These are phyloP conservation scores for Python bivittatus DNA, from an alignment of 2,113 vertebrate genomes.

Conservation along the genomic window DNA sequence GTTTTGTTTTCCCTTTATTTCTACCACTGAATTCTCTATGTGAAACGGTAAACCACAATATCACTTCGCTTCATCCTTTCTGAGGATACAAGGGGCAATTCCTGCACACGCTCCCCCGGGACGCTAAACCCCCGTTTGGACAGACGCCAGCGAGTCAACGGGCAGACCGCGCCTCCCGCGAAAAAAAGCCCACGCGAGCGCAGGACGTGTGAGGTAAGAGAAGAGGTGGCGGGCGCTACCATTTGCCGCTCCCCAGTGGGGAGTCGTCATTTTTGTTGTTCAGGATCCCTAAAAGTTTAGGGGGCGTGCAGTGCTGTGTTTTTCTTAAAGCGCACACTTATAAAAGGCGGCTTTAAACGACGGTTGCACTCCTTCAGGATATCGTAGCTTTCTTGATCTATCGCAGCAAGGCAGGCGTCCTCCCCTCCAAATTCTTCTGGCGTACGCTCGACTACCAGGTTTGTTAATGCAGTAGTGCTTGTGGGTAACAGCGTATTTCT, in stretches of 20 bases:
- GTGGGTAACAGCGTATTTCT: not conserved
- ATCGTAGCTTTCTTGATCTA: not conserved
- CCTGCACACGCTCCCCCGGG: fast-evolving
- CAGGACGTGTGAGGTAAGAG: fast-evolving
- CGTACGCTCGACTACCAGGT: not conserved
- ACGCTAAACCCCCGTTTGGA: not conserved
- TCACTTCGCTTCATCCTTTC: no score
- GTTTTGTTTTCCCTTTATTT: not conserved
- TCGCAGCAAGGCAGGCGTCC: not conserved
- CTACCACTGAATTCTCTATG: not conserved
- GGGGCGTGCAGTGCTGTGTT: not conserved
- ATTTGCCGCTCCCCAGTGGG: not conserved
- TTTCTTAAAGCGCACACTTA: not conserved
- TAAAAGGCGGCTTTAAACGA: not conserved
- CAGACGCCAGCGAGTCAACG: not conserved
- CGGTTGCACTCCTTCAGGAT: not conserved
- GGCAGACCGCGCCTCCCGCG: not conserved
- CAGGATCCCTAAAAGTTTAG: not conserved
- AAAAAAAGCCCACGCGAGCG: not conserved
- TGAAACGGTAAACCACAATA: not conserved
- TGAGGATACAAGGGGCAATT: fast-evolving
- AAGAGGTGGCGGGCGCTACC: not conserved
- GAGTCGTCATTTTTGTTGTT: not conserved
- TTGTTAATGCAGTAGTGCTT: not conserved
- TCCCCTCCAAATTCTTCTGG: not conserved